Base-by-base conservation (phyloP, 35 echinoderm and acorn worm species). In the Chiridota heheva region DNA sequence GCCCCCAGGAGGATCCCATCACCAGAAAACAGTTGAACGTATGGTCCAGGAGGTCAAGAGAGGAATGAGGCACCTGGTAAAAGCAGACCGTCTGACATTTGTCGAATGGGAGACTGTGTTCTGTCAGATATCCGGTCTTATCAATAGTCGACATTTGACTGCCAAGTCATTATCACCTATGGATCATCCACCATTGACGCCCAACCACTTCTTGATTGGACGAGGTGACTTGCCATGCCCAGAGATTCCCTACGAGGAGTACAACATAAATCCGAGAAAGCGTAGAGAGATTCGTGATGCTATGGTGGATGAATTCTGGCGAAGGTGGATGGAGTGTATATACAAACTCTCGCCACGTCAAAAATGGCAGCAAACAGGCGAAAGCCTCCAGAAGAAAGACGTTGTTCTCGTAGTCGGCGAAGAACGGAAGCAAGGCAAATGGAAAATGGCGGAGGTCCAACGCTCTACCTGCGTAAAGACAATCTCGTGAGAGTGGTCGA, bases 101-200 rank as follows among this genome's bases (percentile, higher is more conserved):
- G 83, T 81, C 31, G 90, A 92, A 48, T 92, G 90, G 90, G 90
- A 92, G 59, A 92, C 89, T 18, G 65, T 91, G 12, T 86, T 91
- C 55, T 85, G 81, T 17, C 73, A 86, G 53, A 91, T 91, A 62
- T 91, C 89, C 8, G 89, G 63, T 36, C 73, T 81, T 12, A 86
- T 92, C 44, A 92, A 92, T 40, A 81, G 53, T 47, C 67, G 83
- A 69, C 85, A 84, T 28, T 73, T 88, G 40, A 94, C 91, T 2
- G 86, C 80, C 16, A 84, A 78, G 41, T 94, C 91, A 13, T 94
- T 81, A 26, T 94, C 91, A 49, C 91, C 86, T 0, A 25, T 89
- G 53, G 86, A 89, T 37, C 24, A 89, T 29, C 86, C 77, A 36
- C 86, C 86, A 7, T 22, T 88, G 45, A 88, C 86, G 40, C 86